phyloP scores from a whole-genome alignment of 2,888 invertebrate genomes.

The Fragum whitleyi region DNA sequence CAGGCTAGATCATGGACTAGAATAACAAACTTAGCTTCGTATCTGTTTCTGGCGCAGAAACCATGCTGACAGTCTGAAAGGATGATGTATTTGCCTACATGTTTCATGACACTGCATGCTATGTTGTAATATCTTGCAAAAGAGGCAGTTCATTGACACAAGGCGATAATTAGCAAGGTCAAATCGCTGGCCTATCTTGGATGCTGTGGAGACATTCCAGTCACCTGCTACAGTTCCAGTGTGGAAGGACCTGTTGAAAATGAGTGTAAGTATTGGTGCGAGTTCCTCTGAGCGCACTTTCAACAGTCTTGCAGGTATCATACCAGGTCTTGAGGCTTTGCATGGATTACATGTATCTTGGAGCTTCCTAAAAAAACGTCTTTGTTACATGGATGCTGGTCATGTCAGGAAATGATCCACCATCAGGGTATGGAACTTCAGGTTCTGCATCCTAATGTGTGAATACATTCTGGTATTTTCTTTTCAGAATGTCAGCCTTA shows the following conservation, averaged over 20 bases:
- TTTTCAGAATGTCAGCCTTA: slow-evolving; percentile 18
- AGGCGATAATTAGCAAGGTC: slow-evolving; percentile 24
- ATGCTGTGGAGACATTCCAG: slow-evolving; percentile 24
- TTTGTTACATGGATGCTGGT: neutral
- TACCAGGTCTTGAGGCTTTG: no score
- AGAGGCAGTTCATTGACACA: slow-evolving; percentile 28
- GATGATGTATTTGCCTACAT: slow-evolving; percentile 27
- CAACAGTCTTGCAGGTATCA: no score
- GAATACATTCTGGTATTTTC: slow-evolving; percentile 20
- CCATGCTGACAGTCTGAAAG: slow-evolving; percentile 46
- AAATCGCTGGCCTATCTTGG: slow-evolving; percentile 20
- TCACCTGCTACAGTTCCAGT: slow-evolving; percentile 9
- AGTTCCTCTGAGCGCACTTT: slow-evolving; percentile 4
- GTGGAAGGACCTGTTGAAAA: slow-evolving; percentile 20
- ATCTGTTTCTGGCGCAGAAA: slow-evolving; percentile 34
- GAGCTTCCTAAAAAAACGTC: no score
- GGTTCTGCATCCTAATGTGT: slow-evolving; percentile 15
- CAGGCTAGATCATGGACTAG: slow-evolving; percentile 37
- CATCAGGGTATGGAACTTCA: slow-evolving; percentile 10
- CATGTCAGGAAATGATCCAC: slow-evolving; percentile 8
- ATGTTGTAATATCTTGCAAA: slow-evolving; percentile 34
- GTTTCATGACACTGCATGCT: slow-evolving; percentile 7
- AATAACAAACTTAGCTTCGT: slow-evolving; percentile 32
- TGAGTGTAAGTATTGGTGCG: slow-evolving; percentile 13
- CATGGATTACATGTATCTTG: no score